phyloP scores from a whole-genome alignment of 2,797 vertebrate species.

The Orientallactaga sibirica region DNA sequence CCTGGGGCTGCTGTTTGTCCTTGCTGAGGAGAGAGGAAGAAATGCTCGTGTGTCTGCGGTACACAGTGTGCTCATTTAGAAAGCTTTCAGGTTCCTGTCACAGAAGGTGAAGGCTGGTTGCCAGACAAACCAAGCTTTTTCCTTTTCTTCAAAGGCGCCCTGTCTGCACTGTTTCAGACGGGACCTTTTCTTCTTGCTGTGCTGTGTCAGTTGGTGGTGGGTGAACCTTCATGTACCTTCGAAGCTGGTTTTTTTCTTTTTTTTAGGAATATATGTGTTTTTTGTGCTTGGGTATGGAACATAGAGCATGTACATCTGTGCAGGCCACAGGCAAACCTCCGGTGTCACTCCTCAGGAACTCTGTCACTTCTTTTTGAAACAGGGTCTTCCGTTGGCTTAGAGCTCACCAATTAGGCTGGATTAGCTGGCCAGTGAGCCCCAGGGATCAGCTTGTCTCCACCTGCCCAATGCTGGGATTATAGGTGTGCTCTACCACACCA shows the following conservation, averaged over 20 bases:
- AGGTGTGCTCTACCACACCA: too few relatives aligned
- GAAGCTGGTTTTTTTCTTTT: slow-evolving; percentile 24
- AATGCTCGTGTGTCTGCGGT: slow-evolving; percentile 80
- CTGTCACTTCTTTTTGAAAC: too few relatives aligned
- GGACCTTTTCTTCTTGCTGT: slow-evolving; percentile 79
- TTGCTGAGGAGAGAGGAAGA: slow-evolving; percentile 75
- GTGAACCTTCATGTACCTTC: neutral
- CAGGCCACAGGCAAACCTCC: too few relatives aligned
- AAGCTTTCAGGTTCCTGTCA: slow-evolving; percentile 86
- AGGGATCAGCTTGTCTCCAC: too few relatives aligned
- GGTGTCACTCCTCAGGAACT: too few relatives aligned
- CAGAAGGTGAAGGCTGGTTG: slow-evolving; percentile 85
- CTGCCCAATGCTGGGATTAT: too few relatives aligned
- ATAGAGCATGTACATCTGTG: too few relatives aligned
- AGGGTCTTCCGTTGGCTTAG: too few relatives aligned
- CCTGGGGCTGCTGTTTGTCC: slow-evolving; percentile 76
- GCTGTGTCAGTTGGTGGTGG: slow-evolving; percentile 63
- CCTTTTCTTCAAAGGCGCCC: slow-evolving; percentile 83
- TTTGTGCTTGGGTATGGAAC: too few relatives aligned
- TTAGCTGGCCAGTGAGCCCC: too few relatives aligned
- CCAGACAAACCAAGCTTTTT: slow-evolving; percentile 84
- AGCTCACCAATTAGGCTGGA: too few relatives aligned
- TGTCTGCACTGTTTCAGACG: slow-evolving; percentile 81
- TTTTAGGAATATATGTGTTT: too few relatives aligned
- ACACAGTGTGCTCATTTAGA: slow-evolving; percentile 85